Base-by-base conservation (phyloP, 2,888 invertebrate species). In the Pasiphila rectangulata region DNA sequence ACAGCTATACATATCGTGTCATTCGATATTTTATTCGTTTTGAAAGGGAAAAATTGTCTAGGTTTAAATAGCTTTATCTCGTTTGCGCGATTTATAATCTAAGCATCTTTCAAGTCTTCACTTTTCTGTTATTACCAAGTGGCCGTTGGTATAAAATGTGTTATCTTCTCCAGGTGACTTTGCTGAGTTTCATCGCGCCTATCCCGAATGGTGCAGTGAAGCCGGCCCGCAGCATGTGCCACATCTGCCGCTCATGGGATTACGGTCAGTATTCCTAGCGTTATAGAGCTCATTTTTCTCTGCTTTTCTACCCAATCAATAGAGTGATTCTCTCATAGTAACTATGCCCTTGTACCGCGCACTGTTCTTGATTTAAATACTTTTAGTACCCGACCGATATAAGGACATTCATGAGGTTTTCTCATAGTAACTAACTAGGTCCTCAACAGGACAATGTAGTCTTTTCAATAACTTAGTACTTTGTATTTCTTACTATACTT, bases 141-240 rank as follows among this genome's bases (percentile, higher is more conserved):
- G n/a, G n/a, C n/a, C n/a, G n/a, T n/a, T n/a, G n/a, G n/a, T 29
- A 3, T 29, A 29, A 38, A 1, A n/a, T 24, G 4, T 35, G 15
- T 39, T 40, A 25, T 32, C 9, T 34, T 29, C 41, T 36, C 2
- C 91, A 97, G 97, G 96, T 84, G 97, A 97, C 56, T 96, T 96
- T 75, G 90, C 91, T 55, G 92, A 93, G 74, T 98, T 97, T 87
- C 93, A 93, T 62, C 92, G 94, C 64, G 90, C 93, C 54, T 97
- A 94, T 83, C 97, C 97, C 23, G 97, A 97, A 83, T 96, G 96
- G 95, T 96, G 96, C 84, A 91, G 91, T 76, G 96, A 96, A 75
- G 93, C 94, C 39, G 93, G 92, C 57, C 91, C 93, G 53, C 93
- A 92, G 75, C 91, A 90, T 50, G 86, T 89, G 44, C 84, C 90